Evolutionary conservation across 2,888 invertebrate species (phyloP).

Genomic region (Prenolepis imparis): DNA sequence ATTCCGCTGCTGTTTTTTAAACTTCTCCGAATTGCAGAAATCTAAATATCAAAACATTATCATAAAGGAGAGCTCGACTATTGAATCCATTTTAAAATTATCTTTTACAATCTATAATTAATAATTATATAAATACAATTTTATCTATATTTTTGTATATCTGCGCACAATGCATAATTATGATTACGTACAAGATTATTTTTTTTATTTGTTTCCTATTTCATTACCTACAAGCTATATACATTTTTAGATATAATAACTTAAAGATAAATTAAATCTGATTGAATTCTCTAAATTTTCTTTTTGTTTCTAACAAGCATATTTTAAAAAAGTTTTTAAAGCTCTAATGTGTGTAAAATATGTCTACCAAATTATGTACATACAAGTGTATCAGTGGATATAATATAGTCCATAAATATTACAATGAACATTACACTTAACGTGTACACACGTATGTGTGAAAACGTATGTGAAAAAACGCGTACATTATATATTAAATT

Average conservation of each 20-base stretch:
- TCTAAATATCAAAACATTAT: slow-evolving; percentile 68
- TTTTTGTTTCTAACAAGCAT: neutral
- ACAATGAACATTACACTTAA: neutral
- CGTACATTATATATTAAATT: no score
- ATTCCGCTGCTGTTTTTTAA: slow-evolving; percentile 70
- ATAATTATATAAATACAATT: no score
- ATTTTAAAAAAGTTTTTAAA: neutral
- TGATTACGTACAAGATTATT: neutral
- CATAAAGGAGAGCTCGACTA: neutral
- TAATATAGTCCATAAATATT: neutral
- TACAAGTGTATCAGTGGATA: neutral
- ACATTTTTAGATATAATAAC: no score
- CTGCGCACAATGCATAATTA: neutral
- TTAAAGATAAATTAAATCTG: no score
- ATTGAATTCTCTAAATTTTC: neutral
- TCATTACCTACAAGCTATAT: neutral
- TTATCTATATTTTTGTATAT: neutral
- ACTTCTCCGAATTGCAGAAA: slow-evolving; percentile 80
- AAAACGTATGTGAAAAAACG: no score
- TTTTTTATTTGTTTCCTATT: neutral
- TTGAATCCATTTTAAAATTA: neutral
- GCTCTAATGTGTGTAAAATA: neutral
- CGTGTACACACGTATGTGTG: no score
- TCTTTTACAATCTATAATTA: slow-evolving; percentile 4
- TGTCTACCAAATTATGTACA: neutral